These are phyloP conservation scores for Lepidotrigona ventralis DNA, from an alignment of 1,140 invertebrate genomes.

Conservation along the genomic window DNA sequence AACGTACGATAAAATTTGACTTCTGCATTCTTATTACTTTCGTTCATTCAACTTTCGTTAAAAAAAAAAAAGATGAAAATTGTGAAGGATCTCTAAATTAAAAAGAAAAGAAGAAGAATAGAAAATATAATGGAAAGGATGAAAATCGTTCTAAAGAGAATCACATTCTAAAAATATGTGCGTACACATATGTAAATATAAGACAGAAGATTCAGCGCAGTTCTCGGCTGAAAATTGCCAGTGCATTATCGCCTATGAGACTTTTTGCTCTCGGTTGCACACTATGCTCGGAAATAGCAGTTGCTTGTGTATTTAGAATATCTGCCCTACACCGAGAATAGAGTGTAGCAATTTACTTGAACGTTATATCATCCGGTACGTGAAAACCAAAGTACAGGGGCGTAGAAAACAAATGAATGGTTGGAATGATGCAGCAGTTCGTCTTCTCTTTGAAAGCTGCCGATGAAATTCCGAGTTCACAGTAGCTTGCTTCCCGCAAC, in stretches of 20 bases:
- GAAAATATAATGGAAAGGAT: not conserved
- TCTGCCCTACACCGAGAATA: constrained; percentile 46
- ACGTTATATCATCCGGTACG: constrained; percentile 35
- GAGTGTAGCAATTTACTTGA: constrained; percentile 34
- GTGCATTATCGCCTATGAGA: constrained; percentile 8
- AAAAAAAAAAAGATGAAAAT: too few relatives aligned
- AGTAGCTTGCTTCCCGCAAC: too few relatives aligned
- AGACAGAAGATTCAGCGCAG: not conserved
- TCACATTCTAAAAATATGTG: not conserved
- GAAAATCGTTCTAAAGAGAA: not conserved
- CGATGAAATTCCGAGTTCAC: constrained; percentile 1
- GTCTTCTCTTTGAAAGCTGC: not conserved
- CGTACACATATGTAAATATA: too few relatives aligned
- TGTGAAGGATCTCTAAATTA: too few relatives aligned
- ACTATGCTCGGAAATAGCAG: constrained; percentile 16
- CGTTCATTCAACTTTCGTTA: too few relatives aligned
- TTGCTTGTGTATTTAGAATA: constrained; percentile 26
- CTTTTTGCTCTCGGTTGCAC: constrained; percentile 19
- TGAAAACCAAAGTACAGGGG: constrained; percentile 21
- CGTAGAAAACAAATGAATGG: constrained; percentile 18
- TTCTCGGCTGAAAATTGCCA: not conserved
- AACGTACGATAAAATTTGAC: too few relatives aligned
- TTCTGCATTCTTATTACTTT: too few relatives aligned
- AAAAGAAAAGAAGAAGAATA: not conserved
- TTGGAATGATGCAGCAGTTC: constrained; percentile 14